Evolutionary conservation across 1,140 invertebrate species (phyloP).

Genomic region (Aphelinus atriplicis): DNA sequence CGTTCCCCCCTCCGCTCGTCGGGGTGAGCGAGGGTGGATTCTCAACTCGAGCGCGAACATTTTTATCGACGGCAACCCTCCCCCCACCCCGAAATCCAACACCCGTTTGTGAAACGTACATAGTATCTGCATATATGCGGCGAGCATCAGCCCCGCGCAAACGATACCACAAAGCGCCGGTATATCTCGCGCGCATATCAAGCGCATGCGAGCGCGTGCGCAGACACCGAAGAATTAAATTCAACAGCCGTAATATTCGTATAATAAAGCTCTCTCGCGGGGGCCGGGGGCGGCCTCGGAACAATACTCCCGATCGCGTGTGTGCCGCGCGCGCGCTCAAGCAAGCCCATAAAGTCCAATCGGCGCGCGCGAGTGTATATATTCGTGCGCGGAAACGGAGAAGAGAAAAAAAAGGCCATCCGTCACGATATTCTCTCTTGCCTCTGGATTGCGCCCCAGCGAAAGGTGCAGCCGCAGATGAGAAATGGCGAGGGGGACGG

Average conservation of each 20-base stretch:
- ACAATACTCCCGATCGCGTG: constrained; percentile 17
- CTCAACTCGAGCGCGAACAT: background rate
- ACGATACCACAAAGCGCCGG: background rate
- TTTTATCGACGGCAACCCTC: background rate
- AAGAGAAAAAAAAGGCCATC: constrained; percentile 9
- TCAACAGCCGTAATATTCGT: constrained; percentile 29
- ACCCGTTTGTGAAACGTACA: background rate
- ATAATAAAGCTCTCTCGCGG: constrained; percentile 10
- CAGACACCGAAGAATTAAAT: constrained; percentile 6
- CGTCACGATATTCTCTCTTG: constrained; percentile 19
- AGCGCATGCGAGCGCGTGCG: background rate
- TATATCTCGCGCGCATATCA: constrained; percentile 8
- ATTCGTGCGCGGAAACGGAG: background rate
- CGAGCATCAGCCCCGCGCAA: constrained; percentile 13
- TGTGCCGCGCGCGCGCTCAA: constrained; percentile 3
- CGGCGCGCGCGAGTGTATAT: background rate
- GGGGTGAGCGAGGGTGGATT: too few species aligned
- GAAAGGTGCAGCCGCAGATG: constrained; percentile 9
- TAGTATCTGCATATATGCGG: too few species aligned
- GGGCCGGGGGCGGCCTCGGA: background rate
- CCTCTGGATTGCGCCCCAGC: background rate
- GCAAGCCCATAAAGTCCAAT: constrained; percentile 33
- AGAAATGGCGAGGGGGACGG: background rate
- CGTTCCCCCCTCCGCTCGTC: too few species aligned
- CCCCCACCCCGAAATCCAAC: constrained; percentile 6